Evolutionary conservation across 2,888 invertebrate species (phyloP).

Genomic region (Synanthedon tipuliformis): DNA sequence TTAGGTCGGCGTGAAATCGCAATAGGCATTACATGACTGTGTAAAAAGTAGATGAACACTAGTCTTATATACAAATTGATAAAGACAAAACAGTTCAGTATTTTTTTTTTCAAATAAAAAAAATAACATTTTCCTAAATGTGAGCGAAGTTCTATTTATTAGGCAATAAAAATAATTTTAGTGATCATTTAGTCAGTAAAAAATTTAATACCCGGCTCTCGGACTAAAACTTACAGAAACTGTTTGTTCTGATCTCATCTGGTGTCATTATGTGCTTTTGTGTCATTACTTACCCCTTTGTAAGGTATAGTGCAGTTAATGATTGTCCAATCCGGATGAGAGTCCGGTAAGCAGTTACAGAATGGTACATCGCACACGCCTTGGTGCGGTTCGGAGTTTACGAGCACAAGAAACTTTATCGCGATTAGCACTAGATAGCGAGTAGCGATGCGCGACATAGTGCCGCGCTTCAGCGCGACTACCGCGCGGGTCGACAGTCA

Average conservation of each 20-base stretch:
- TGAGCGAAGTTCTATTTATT: too few relatives aligned
- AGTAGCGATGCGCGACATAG: slow-evolving; percentile 39
- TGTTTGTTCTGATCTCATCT: slow-evolving; percentile 9
- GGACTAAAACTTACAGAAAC: not conserved
- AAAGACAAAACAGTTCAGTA: too few relatives aligned
- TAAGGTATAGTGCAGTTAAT: slow-evolving; percentile 74
- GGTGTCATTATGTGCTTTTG: slow-evolving; percentile 28
- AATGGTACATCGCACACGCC: slow-evolving; percentile 69
- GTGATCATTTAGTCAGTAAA: too few relatives aligned
- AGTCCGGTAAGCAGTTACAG: slow-evolving; percentile 71
- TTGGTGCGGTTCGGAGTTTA: slow-evolving; percentile 12
- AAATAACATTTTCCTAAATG: too few relatives aligned
- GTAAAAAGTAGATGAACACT: too few relatives aligned
- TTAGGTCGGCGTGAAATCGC: too few relatives aligned
- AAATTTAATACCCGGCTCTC: too few relatives aligned
- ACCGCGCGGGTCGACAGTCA: slow-evolving; percentile 42
- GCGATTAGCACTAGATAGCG: slow-evolving; percentile 30
- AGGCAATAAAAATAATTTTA: too few relatives aligned
- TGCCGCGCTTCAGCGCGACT: slow-evolving; percentile 50
- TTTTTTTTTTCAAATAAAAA: too few relatives aligned
- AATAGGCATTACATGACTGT: too few relatives aligned
- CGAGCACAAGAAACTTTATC: slow-evolving; percentile 5
- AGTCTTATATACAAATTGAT: too few relatives aligned
- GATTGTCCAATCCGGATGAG: slow-evolving; percentile 70
- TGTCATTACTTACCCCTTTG: slow-evolving; percentile 68